phyloP scores from a whole-genome alignment of 2,888 invertebrate species.

The Nomada ferruginata region DNA sequence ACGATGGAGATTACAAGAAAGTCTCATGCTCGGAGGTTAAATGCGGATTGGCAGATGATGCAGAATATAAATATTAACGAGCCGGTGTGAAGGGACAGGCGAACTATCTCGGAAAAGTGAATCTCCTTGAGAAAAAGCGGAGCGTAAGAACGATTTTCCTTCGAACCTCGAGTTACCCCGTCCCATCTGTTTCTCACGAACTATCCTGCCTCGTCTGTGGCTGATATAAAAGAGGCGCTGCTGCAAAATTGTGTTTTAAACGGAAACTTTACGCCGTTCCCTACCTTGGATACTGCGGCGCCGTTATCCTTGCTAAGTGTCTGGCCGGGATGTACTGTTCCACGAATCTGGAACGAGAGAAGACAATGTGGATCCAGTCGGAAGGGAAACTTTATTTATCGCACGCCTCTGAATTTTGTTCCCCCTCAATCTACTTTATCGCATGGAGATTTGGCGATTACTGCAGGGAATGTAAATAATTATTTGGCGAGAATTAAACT shows the following conservation, averaged over 20 bases:
- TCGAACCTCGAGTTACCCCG: slow-evolving; percentile 59
- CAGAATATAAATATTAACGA: slow-evolving; percentile 57
- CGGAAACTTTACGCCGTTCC: slow-evolving; percentile 63
- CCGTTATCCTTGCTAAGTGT: slow-evolving; percentile 68
- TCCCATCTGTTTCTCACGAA: slow-evolving; percentile 55
- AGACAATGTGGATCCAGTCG: not conserved
- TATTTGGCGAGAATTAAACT: too few species aligned
- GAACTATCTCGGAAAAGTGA: slow-evolving; percentile 34
- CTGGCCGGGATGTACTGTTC: slow-evolving; percentile 56
- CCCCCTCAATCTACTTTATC: not conserved
- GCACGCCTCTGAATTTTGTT: slow-evolving; percentile 4
- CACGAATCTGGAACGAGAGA: slow-evolving; percentile 60
- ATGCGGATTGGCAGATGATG: slow-evolving; percentile 33
- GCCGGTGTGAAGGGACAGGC: slow-evolving; percentile 4
- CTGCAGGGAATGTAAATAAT: not conserved
- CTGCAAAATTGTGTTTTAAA: slow-evolving; percentile 72
- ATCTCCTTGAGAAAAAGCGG: slow-evolving; percentile 54
- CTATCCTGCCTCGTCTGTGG: slow-evolving; percentile 63
- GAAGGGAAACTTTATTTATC: not conserved
- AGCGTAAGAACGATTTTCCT: slow-evolving; percentile 61
- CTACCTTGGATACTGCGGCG: slow-evolving; percentile 49
- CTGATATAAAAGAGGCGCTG: slow-evolving; percentile 68
- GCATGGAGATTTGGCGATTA: not conserved
- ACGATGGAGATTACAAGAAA: not conserved
- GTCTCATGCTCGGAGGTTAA: slow-evolving; percentile 26